These are phyloP conservation scores for Drosophila suboccidentalis DNA, from an alignment of 2,888 invertebrate species.

Conservation along the genomic window DNA sequence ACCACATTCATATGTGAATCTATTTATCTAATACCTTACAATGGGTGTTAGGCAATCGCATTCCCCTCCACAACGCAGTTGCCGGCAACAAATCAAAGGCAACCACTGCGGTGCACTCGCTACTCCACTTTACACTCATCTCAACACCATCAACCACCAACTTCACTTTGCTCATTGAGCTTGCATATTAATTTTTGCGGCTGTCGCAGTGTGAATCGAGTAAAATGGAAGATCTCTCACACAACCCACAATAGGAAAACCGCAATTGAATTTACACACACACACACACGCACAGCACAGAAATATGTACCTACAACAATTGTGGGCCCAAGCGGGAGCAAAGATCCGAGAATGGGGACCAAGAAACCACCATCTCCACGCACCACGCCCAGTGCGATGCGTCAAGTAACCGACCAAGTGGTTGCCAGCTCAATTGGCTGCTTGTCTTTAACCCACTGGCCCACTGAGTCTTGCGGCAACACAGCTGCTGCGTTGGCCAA, in stretches of 20 bases:
- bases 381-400: slow-evolving; percentile 62
- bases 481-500: slow-evolving; percentile 50
- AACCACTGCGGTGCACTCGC: slow-evolving; percentile 14
- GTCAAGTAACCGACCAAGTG: slow-evolving; percentile 44
- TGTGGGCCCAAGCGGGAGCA: slow-evolving; percentile 32
- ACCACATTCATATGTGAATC: slow-evolving; percentile 17
- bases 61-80: slow-evolving; percentile 11
- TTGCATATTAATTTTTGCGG: slow-evolving; percentile 32
- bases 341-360: slow-evolving; percentile 15
- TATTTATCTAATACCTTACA: slow-evolving; percentile 14
- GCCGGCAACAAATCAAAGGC: slow-evolving; percentile 45
- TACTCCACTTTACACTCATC: slow-evolving; percentile 27
- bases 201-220: slow-evolving; percentile 3
- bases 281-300: slow-evolving; percentile 42
- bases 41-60: slow-evolving; percentile 45
- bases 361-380: slow-evolving; percentile 1
- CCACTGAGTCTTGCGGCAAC: slow-evolving; percentile 51
- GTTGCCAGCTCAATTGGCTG: slow-evolving; percentile 24
- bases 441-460: slow-evolving; percentile 59
- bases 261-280: slow-evolving; percentile 66
- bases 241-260: slow-evolving; percentile 40
- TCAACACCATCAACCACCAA: slow-evolving; percentile 3
- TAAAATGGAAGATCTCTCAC: slow-evolving; percentile 33
- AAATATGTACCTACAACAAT: slow-evolving; percentile 20
- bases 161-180: slow-evolving; percentile 43